These are phyloP conservation scores for Gallinago media DNA, from an alignment of 2,113 vertebrate species.

Conservation along the genomic window DNA sequence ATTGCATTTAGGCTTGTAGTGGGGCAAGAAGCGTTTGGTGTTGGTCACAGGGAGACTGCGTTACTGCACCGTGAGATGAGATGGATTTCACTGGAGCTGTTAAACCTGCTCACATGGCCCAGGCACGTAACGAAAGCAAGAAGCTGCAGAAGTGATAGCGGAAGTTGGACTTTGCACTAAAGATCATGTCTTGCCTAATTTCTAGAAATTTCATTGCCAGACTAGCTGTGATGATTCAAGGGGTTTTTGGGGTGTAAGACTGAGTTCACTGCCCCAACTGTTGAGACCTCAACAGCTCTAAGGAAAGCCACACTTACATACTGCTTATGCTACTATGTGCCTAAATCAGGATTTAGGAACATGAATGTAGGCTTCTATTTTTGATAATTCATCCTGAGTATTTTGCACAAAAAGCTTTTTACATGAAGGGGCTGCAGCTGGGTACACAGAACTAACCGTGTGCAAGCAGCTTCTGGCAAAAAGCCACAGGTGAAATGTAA, in stretches of 20 bases:
- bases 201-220: neutral
- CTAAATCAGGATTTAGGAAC: neutral
- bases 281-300: neutral
- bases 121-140: neutral
- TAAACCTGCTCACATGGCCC: neutral
- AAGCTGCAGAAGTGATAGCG: neutral
- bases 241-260: neutral
- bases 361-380: neutral
- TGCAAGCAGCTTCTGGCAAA: neutral
- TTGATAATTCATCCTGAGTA: neutral
- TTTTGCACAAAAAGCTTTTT: constrained; percentile 2
- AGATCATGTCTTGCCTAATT: neutral
- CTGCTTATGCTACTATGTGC: neutral
- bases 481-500: neutral
- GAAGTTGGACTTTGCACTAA: neutral
- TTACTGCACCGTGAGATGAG: neutral
- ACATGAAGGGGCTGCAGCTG: constrained; percentile 11
- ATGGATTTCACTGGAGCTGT: neutral
- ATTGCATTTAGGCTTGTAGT: neutral
- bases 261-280: neutral
- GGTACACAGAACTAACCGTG: neutral
- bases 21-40: neutral
- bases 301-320: neutral
- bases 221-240: neutral
- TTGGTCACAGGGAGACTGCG: neutral